Evolutionary conservation across 2,113 vertebrate species (phyloP), one percentile per base, ranked within the genome.

Genomic region (Phyllopteryx taeniolatus): DNA sequence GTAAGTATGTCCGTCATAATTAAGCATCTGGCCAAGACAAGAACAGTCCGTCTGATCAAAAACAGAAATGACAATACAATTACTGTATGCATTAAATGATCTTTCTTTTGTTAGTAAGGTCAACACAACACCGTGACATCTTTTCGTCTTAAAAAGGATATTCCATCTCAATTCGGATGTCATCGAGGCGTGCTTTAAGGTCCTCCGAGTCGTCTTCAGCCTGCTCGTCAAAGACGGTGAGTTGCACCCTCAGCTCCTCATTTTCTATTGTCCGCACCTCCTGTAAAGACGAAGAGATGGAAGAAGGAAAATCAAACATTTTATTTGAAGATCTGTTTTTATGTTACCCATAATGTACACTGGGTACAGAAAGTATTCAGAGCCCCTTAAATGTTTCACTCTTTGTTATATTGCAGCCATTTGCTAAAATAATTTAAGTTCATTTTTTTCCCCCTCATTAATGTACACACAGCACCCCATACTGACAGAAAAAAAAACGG

Each of bases 101-200:
- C 22, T 12, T 46, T 42, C 42, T 61, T 20, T 17, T 9, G 75
- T 63, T 53, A 42, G 56, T 9, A 65, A 74, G 56, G 68, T 71
- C 70, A 76, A 39, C 71, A 67, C 42, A 46, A 68, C 43, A 76
- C 14, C 49, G 47, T 53, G 66, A 69, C 35, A 51, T 12, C 59
- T 74, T 71, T 27, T 33, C 39, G 12, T 89, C 90, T 89, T 73
- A 47, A 47, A 74, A 94, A 97, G 95, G 96, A 98, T 98, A 98
- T 96, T 98, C 96, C 95, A 98, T 96, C 83, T 98, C 96, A 20
- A 95, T 88, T 56, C 95, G 94, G 79, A 98, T 92, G 79, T 98
- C 95, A 1, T 96, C 95, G 15, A 96, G 87, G 6, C 96, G 93
- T 14, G 80, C 86, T 79, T 92, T 94, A 59, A 98, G 90, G 44